These are phyloP conservation scores for Keiferia lycopersicella DNA, from an alignment of 2,888 invertebrate genomes.

Conservation along the genomic window DNA sequence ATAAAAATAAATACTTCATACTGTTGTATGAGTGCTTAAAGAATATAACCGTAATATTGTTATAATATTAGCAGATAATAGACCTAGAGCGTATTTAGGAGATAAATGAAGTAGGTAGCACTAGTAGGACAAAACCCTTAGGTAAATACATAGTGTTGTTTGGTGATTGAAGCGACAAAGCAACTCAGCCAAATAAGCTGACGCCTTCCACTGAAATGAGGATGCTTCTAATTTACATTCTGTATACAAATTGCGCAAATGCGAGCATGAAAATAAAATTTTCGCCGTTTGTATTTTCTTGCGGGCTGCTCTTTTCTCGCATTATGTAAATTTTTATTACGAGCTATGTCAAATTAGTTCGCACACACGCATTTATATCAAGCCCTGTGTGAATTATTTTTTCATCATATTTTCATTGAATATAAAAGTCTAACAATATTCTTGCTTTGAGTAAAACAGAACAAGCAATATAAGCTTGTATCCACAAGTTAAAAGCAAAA, in stretches of 20 bases:
- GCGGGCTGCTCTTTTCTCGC: constrained; percentile 67
- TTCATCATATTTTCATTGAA: constrained; percentile 5
- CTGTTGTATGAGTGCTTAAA: too few species aligned
- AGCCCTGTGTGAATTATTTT: constrained; percentile 32
- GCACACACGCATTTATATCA: constrained; percentile 61
- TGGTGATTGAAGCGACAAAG: constrained; percentile 50
- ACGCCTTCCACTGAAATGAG: constrained; percentile 69
- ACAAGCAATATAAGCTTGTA: neutral
- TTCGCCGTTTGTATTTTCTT: constrained; percentile 72
- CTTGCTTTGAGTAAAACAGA: too few species aligned
- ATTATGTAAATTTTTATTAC: constrained; percentile 75
- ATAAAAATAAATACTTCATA: too few species aligned
- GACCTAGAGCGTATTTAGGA: neutral
- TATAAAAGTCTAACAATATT: neutral
- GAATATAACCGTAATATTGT: too few species aligned
- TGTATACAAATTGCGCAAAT: constrained; percentile 78
- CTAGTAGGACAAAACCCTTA: constrained; percentile 51
- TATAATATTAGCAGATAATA: too few species aligned
- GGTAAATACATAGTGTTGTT: constrained; percentile 53
- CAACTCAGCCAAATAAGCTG: constrained; percentile 73
- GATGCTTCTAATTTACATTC: constrained; percentile 74
- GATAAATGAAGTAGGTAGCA: neutral
- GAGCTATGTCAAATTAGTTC: constrained; percentile 71
- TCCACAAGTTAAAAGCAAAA: neutral
- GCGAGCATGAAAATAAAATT: constrained; percentile 78